A percentile compares a stretch with the other conserved stretches of the same genome.
Evolutionary conservation across 2,888 invertebrate genomes (phyloP).

Genomic region (Amphipyra tragopoginis): DNA sequence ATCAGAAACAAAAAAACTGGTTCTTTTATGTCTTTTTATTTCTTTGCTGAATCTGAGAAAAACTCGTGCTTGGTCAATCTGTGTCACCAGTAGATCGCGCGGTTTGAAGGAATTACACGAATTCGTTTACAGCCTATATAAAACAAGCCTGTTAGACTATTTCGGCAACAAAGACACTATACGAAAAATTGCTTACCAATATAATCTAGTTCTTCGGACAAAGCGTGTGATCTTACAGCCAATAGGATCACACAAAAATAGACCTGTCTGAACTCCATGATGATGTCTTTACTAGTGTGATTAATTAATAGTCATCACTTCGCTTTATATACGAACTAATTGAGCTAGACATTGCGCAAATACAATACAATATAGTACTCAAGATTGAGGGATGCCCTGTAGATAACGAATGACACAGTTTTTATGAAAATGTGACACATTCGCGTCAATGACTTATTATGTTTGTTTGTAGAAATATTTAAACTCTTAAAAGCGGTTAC

Average conservation of each 20-base stretch:
- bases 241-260: slow-evolving; percentile 23
- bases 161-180: not conserved
- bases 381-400: not conserved
- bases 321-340: not conserved
- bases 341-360: not conserved
- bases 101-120: no score
- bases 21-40: no score
- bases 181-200: slow-evolving; percentile 18
- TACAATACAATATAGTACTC: not conserved
- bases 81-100: no score
- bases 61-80: no score
- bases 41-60: no score
- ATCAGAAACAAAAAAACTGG: no score
- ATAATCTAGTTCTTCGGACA: not conserved
- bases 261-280: slow-evolving; percentile 16
- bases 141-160: not conserved
- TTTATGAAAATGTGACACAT: not conserved
- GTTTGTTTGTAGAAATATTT: not conserved
- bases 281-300: slow-evolving; percentile 21
- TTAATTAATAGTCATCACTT: slow-evolving; percentile 16
- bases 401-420: not conserved
- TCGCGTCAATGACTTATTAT: not conserved
- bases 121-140: no score
- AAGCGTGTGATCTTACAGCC: slow-evolving; percentile 3
- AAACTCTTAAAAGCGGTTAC: no score